phyloP scores from a whole-genome alignment of 2,888 invertebrate species.

The Drosophila paranaensis region DNA sequence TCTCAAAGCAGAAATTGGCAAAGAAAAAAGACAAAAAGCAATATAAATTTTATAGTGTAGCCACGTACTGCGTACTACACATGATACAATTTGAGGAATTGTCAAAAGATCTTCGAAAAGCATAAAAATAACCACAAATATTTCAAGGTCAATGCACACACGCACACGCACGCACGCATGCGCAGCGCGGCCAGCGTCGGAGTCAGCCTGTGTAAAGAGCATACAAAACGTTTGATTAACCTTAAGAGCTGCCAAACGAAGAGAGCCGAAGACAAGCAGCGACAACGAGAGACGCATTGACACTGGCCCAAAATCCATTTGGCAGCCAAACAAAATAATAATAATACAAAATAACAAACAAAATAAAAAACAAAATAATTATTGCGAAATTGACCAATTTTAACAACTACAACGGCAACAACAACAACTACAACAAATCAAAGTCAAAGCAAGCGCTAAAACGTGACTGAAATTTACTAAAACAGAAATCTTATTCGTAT shows the following conservation, averaged over 20 bases:
- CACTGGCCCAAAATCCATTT: conserved; percentile 75
- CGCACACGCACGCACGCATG: background rate
- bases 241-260: conserved; percentile 66
- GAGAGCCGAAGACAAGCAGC: conserved; percentile 44
- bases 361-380: conserved; percentile 55
- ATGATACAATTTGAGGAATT: conserved; percentile 73
- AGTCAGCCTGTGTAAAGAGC: conserved; percentile 56
- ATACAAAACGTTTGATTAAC: conserved; percentile 74
- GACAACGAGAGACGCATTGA: conserved; percentile 51
- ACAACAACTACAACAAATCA: conserved; percentile 23
- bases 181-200: conserved; percentile 28
- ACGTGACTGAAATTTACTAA: conserved; percentile 67
- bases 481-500: conserved; percentile 20
- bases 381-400: conserved; percentile 73
- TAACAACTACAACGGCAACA: conserved; percentile 39
- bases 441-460: conserved; percentile 44
- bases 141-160: conserved; percentile 69
- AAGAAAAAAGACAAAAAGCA: conserved; percentile 52
- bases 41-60: conserved; percentile 52
- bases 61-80: conserved; percentile 27
- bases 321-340: conserved; percentile 52
- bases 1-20: conserved; percentile 39
- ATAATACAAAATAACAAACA: conserved; percentile 28
- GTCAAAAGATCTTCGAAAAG: conserved; percentile 62
- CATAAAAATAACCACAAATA: conserved; percentile 41